A percentile compares a stretch with the other conserved stretches of the same genome.
phyloP scores from a whole-genome alignment of 2,888 invertebrate species.

The Mechanitis mazaeus region DNA sequence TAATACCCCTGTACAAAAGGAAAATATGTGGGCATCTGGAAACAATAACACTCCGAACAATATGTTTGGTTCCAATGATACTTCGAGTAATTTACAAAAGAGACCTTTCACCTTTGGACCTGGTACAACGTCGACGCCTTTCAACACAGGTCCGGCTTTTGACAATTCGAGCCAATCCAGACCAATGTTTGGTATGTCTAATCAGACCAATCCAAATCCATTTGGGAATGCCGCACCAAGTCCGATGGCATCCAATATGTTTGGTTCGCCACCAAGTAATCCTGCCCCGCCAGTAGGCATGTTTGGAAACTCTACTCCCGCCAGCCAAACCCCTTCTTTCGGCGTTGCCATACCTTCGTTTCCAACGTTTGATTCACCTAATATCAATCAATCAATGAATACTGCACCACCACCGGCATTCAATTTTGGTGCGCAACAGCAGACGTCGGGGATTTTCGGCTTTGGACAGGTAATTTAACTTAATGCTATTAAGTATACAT shows the following conservation, averaged over 20 bases:
- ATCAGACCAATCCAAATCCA: slow-evolving; percentile 37
- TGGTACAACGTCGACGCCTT: slow-evolving; percentile 40
- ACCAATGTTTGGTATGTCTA: slow-evolving; percentile 47
- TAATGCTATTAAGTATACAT: not conserved
- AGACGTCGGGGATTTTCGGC: slow-evolving; percentile 47
- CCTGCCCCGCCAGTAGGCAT: slow-evolving; percentile 36
- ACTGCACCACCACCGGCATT: slow-evolving; percentile 45
- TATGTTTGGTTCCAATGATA: slow-evolving; percentile 41
- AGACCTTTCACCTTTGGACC: slow-evolving; percentile 51
- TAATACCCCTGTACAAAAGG: slow-evolving; percentile 42
- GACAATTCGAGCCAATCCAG: slow-evolving; percentile 34
- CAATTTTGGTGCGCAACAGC: slow-evolving; percentile 47
- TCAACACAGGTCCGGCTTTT: slow-evolving; percentile 34
- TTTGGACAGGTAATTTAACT: slow-evolving; percentile 54
- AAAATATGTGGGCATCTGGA: slow-evolving; percentile 47
- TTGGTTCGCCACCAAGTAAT: slow-evolving; percentile 41
- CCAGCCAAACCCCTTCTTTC: slow-evolving; percentile 39
- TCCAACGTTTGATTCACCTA: slow-evolving; percentile 45
- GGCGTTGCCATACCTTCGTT: slow-evolving; percentile 42
- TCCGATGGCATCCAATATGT: slow-evolving; percentile 41
- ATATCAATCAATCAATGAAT: slow-evolving; percentile 26
- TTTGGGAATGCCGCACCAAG: slow-evolving; percentile 41
- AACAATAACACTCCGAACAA: slow-evolving; percentile 35
- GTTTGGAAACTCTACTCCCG: slow-evolving; percentile 43
- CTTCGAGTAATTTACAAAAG: slow-evolving; percentile 40